Evolutionary conservation across 2,113 vertebrate genomes (phyloP), one percentile per base, ranked within the genome.

Genomic region (Apus apus): DNA sequence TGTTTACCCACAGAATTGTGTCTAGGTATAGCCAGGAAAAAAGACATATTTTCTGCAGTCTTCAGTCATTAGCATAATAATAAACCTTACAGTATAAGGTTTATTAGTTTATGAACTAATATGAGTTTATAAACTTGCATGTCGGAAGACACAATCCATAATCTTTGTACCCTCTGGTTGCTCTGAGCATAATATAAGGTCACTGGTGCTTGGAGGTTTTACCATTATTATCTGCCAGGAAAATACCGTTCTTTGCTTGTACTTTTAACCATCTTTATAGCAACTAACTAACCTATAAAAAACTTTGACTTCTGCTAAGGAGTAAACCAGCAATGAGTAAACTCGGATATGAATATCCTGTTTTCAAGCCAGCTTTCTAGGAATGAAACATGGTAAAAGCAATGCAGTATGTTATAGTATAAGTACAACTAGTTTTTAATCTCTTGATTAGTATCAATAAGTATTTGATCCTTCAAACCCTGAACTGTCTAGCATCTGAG

Each of bases 401-500:
- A 2, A 68, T 30, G 17, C 29, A 56, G 5, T 62, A 26, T 13
- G 43, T 34, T 0, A 0, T 17, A 29, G 8, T n/a, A 54, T 6
- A 67, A 78, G 53, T 68, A 64, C n/a, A 92, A 73, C 14, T 51
- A 8, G 4, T 12, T 85, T 92, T 81, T 78, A 51, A 48, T 75
- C 14, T 50, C 14, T 87, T 64, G 29, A 23, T 11, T 67, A 13
- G 32, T 60, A 95, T 71, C 5, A 36, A 66, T 8, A 56, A 16
- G 32, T 11, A 45, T 90, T 90, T 77, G 21, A 66, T 46, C 46
- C 14, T 61, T 16, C 43, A 85, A 54, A 58, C 15, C 14, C 40
- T 82, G 40, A 76, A 48, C 6, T 8, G 9, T 26, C 20, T 27
- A 20, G 15, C 43, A 86, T 7, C 18, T 23, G 6, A 65, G 17